Evolutionary conservation across 2,113 vertebrate genomes (phyloP), one percentile per base, ranked within the genome.

Genomic region (Callipepla californica): DNA sequence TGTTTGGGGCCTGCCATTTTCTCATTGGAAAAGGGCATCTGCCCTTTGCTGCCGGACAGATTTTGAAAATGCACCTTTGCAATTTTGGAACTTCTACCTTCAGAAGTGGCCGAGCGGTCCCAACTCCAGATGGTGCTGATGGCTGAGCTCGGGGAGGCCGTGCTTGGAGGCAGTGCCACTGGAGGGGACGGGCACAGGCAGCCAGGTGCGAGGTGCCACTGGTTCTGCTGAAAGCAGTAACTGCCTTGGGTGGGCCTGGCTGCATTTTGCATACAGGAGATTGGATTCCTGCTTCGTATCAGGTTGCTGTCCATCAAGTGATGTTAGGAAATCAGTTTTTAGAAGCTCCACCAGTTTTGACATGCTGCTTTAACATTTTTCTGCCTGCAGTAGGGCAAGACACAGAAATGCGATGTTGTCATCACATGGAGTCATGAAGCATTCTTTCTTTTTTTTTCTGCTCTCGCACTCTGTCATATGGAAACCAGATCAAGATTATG

Each of bases 401-500:
- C 89, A 95, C 44, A 90, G 93, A 95, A 92, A 80, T 95, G 59
- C 62, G 90, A 68, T 87, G 89, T 94, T 96, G 93, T 95, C 85
- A 94, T 80, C 86, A 88, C 93, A 91, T 78, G 32, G 61, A 95
- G 59, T 87, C 80, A 74, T 65, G 51, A 94, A 95, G 84, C 5
- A 4, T 68, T 82, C 68, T 70, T 32, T 48, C 23, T 50, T 75
- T 34, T 59, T 75, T 67, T 78, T 86, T 83, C 62, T 66, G 7
- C 85, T 90, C 93, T 91, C 93, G 79, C 85, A 82, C 91, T 93
- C 80, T 90, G 96, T 93, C 94, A 93, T 93, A 95, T 90, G 90
- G 95, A 96, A 97, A 95, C 94, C 89, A 96, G 94, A 95, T 92
- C 87, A 93, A 96, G 94, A 95, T 91, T 95, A 95, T 89, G 90